These are phyloP conservation scores for Bungarus multicinctus DNA, from an alignment of 2,113 vertebrate species.

Conservation along the genomic window DNA sequence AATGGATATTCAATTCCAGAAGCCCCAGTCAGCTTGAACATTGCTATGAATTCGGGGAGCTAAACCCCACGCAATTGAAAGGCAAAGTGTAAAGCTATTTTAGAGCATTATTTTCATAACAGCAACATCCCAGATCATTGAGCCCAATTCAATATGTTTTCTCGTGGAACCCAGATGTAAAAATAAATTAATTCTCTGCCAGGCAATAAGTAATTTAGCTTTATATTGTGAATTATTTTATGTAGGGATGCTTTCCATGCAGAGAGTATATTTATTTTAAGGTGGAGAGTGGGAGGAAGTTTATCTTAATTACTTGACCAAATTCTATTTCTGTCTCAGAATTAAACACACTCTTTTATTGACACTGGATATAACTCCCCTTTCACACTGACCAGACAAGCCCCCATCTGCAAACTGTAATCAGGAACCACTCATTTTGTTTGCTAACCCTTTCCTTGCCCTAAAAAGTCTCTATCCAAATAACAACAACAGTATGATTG, in stretches of 20 bases:
- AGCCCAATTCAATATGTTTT: neutral
- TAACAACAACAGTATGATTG: constrained; percentile 66
- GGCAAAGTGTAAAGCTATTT: neutral
- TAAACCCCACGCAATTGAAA: neutral
- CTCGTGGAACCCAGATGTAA: constrained; percentile 32
- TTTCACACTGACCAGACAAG: constrained; percentile 61
- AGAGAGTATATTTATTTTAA: constrained; percentile 35
- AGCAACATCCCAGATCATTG: constrained; percentile 14
- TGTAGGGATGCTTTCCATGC: constrained; percentile 20
- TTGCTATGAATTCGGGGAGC: neutral
- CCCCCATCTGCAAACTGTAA: constrained; percentile 65
- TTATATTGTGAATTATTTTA: constrained; percentile 38
- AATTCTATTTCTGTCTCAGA: constrained; percentile 65
- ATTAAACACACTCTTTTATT: constrained; percentile 64
- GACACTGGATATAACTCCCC: constrained; percentile 51
- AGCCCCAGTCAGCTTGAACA: neutral
- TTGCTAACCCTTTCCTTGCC: constrained; percentile 76
- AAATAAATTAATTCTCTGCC: constrained; percentile 35
- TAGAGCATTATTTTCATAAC: constrained; percentile 4
- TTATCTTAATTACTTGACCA: constrained; percentile 57
- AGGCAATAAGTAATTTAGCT: constrained; percentile 20
- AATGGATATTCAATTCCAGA: neutral
- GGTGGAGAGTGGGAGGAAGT: constrained; percentile 26
- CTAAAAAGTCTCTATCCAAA: constrained; percentile 74
- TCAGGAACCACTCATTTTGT: constrained; percentile 72